Conservation (phyloP, 2,113 vertebrate genomes). For the Ptychochromis oligacanthus region DNA sequence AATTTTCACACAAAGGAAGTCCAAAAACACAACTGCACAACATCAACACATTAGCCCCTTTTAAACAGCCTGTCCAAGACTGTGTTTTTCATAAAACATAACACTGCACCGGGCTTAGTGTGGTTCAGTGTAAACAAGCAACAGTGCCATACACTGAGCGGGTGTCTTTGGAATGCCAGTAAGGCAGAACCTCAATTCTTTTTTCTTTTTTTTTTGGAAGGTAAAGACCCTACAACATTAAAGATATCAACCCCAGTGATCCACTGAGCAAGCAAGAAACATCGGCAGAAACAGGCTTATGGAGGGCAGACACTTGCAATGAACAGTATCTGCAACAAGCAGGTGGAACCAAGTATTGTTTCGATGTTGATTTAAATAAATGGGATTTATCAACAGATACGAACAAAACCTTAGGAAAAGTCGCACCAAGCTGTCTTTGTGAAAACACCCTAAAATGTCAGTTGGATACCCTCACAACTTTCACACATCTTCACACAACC, state of each 20-base stretch:
- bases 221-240: no score
- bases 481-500: neutral
- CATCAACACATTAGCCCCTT: neutral
- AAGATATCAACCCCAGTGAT: no score
- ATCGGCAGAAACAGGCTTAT: no score
- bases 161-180: no score
- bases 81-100: no score
- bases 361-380: neutral
- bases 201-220: no score
- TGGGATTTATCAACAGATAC: neutral
- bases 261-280: no score
- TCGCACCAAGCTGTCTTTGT: neutral
- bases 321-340: neutral
- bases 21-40: neutral
- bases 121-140: neutral
- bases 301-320: no score
- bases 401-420: neutral
- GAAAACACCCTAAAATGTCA: slow-evolving; percentile 8
- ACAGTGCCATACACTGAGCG: neutral
- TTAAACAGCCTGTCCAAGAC: neutral
- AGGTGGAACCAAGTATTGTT: neutral
- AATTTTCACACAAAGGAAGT: slow-evolving; percentile 1
- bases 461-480: neutral
- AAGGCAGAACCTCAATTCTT: no score
- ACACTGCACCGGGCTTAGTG: no score